A percentile compares a stretch with the other conserved stretches of the same genome.
These are phyloP conservation scores for Scaptomyza parva DNA, from an alignment of 2,888 invertebrate genomes.

Conservation along the genomic window DNA sequence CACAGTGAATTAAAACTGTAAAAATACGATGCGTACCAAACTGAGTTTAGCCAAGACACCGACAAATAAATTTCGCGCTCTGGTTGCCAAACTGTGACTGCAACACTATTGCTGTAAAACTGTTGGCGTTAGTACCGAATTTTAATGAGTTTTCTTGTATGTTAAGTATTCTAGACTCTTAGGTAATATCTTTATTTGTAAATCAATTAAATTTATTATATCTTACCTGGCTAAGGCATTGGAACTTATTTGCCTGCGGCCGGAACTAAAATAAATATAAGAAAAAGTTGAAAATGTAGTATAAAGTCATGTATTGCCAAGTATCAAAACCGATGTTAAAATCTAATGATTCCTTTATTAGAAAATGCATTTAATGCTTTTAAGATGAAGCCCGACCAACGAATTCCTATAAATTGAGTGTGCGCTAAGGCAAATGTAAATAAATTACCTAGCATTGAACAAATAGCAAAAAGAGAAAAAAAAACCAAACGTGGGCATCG, in stretches of 20 bases:
- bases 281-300: slow-evolving; percentile 15
- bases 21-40: slow-evolving; percentile 25
- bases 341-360: background rate
- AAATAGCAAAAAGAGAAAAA: slow-evolving; percentile 14
- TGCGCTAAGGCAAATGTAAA: slow-evolving; percentile 44
- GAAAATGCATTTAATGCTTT: slow-evolving; percentile 3
- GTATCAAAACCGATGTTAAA: background rate
- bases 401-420: slow-evolving; percentile 42
- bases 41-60: slow-evolving; percentile 44
- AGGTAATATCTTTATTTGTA: background rate
- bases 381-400: slow-evolving; percentile 38
- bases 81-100: slow-evolving; percentile 22
- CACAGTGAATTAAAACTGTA: slow-evolving; percentile 3
- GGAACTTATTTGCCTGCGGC: slow-evolving; percentile 92
- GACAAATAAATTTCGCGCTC: slow-evolving; percentile 21
- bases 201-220: background rate
- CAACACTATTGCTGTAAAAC: slow-evolving; percentile 22
- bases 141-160: background rate
- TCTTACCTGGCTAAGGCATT: slow-evolving; percentile 94
- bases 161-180: background rate
- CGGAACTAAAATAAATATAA: slow-evolving; percentile 88
- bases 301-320: background rate
- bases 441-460: slow-evolving; percentile 66
- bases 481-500: slow-evolving; percentile 27
- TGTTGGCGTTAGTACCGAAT: slow-evolving; percentile 8